Evolutionary conservation across 2,797 vertebrate species (phyloP).

Genomic region (Oreochromis grahami): DNA sequence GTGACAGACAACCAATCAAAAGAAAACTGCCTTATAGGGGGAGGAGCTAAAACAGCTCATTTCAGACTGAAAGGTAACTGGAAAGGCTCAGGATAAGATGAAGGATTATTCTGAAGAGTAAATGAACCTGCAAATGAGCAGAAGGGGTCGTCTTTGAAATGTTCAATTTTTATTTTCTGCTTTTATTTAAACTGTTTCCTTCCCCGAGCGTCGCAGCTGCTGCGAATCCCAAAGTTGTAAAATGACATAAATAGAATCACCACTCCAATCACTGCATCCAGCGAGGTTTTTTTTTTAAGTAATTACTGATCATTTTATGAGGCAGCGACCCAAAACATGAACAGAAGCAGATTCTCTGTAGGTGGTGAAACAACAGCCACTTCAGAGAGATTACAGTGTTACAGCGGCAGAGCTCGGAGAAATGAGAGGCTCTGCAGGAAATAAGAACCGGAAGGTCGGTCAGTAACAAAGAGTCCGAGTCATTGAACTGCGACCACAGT

Average conservation of each 20-base stretch:
- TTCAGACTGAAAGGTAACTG: not conserved
- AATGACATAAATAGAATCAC: not conserved
- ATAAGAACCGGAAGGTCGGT: accelerated
- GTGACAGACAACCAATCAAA: not conserved
- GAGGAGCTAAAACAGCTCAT: not conserved
- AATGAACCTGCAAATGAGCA: not conserved
- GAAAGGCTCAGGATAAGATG: not conserved
- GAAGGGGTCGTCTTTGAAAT: not conserved
- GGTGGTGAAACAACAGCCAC: not conserved
- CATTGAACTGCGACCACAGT: accelerated
- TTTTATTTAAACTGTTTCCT: accelerated
- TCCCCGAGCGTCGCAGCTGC: accelerated
- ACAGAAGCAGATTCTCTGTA: not conserved
- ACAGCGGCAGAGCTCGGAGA: accelerated
- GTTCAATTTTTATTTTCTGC: not conserved
- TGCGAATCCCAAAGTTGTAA: not conserved
- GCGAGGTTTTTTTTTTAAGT: not conserved
- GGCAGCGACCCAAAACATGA: not conserved
- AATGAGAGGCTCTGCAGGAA: accelerated
- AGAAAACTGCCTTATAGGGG: not conserved
- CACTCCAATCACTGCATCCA: not conserved
- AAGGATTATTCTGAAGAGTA: not conserved
- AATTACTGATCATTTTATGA: not conserved
- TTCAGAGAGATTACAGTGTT: not conserved
- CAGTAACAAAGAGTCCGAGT: not conserved